These are phyloP conservation scores for Tenualosa thibaudeaui DNA, from an alignment of 2,797 vertebrate genomes.

Conservation along the genomic window DNA sequence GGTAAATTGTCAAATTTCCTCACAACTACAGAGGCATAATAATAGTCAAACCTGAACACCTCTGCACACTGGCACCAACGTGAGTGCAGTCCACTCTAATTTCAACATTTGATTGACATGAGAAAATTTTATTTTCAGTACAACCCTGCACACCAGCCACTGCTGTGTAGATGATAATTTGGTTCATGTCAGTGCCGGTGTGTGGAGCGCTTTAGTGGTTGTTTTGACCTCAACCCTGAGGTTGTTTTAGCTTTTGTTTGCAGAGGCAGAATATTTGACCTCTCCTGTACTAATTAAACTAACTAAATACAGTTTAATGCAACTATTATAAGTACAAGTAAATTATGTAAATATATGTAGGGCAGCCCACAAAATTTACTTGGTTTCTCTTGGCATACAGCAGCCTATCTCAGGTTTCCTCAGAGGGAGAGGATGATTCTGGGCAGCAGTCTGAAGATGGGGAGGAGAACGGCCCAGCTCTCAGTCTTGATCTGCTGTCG, in stretches of 20 bases:
- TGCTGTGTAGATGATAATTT: too few species aligned
- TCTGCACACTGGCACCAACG: too few species aligned
- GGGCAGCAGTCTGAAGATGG: conserved; percentile 56
- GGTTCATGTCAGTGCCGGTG: too few species aligned
- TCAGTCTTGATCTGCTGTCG: conserved; percentile 66
- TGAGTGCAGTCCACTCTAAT: too few species aligned
- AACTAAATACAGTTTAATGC: neutral
- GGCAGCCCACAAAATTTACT: conserved; percentile 4
- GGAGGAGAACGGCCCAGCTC: conserved; percentile 61
- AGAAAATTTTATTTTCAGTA: too few species aligned
- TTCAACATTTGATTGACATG: too few species aligned
- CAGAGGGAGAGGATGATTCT: conserved; percentile 46
- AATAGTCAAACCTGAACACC: neutral
- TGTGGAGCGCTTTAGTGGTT: neutral
- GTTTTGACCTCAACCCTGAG: neutral
- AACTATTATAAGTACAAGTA: neutral
- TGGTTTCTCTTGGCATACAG: conserved; percentile 47
- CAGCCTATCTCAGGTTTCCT: conserved; percentile 42
- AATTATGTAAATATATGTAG: neutral
- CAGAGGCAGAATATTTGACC: neutral
- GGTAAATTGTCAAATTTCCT: conserved; percentile 57
- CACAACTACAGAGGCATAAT: neutral
- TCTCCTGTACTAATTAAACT: neutral
- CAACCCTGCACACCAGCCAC: too few species aligned
- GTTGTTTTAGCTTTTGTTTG: neutral